Evolutionary conservation across 1,140 invertebrate genomes (phyloP).

Genomic region (Trichogramma pretiosum): DNA sequence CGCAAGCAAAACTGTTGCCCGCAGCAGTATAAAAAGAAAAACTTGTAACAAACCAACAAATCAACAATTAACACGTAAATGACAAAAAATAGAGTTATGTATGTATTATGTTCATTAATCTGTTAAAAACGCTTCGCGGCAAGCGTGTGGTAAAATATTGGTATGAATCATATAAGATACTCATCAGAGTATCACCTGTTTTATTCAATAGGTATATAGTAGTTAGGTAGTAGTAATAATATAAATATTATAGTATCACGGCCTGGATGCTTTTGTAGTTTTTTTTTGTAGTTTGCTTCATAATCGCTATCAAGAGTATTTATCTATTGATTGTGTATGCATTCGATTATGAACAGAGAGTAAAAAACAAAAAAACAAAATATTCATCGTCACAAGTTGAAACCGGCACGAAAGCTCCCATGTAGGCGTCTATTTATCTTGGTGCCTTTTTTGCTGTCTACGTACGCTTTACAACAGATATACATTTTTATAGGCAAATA

Average conservation of each 20-base stretch:
- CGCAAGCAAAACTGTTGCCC: too few relatives aligned
- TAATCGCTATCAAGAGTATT: too few relatives aligned
- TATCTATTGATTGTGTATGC: constrained; percentile 45
- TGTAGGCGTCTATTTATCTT: too few relatives aligned
- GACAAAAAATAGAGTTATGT: constrained; percentile 21
- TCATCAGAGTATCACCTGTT: too few relatives aligned
- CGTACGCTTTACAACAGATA: too few relatives aligned
- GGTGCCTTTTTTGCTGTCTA: too few relatives aligned
- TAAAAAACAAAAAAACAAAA: not conserved
- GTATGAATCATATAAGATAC: not conserved
- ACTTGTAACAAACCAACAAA: constrained; percentile 39
- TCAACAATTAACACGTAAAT: constrained; percentile 36
- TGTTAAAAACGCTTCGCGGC: not conserved
- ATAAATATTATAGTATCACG: constrained; percentile 40
- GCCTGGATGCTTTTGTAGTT: constrained; percentile 46
- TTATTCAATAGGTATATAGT: constrained; percentile 1
- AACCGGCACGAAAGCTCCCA: not conserved
- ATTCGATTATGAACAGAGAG: constrained; percentile 8
- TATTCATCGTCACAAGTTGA: not conserved
- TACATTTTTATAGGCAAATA: too few relatives aligned
- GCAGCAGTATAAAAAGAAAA: constrained; percentile 30
- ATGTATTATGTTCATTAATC: too few relatives aligned
- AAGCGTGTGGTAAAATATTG: not conserved
- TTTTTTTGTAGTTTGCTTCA: too few relatives aligned
- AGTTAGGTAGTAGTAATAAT: constrained; percentile 36